Evolutionary conservation across 2,888 invertebrate species (phyloP).

Genomic region (Noctuana brunneofusca): DNA sequence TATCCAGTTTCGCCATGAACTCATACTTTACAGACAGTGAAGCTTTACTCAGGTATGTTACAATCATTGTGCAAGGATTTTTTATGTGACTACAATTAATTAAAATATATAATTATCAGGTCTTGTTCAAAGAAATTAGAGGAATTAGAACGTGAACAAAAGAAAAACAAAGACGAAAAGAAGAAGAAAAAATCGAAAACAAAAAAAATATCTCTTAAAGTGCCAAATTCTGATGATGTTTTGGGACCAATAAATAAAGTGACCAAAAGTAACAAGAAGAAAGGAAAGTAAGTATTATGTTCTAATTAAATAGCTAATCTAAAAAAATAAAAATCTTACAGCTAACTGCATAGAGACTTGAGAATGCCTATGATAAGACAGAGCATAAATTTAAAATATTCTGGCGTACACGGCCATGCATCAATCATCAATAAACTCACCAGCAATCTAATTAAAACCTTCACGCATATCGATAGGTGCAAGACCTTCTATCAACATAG

Average conservation of each 20-base stretch:
- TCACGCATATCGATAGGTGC: too few relatives aligned
- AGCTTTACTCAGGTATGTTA: constrained; percentile 78
- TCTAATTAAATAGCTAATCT: background rate
- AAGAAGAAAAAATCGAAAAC: constrained; percentile 75
- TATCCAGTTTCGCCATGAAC: constrained; percentile 81
- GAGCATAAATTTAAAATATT: too few relatives aligned
- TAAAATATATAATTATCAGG: constrained; percentile 56
- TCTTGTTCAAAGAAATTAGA: constrained; percentile 86
- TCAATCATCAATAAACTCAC: too few relatives aligned
- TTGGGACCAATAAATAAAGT: constrained; percentile 66
- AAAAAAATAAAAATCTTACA: too few relatives aligned
- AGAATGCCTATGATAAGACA: too few relatives aligned
- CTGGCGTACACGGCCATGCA: too few relatives aligned
- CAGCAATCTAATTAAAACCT: too few relatives aligned
- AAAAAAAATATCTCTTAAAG: constrained; percentile 71
- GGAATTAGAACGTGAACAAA: constrained; percentile 71
- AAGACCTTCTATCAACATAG: too few relatives aligned
- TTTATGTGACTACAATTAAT: background rate
- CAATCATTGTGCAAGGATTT: constrained; percentile 1
- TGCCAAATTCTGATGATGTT: constrained; percentile 69
- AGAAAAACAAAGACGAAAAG: constrained; percentile 69
- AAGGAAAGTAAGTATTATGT: constrained; percentile 72
- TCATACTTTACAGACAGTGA: constrained; percentile 82
- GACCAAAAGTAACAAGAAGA: constrained; percentile 72
- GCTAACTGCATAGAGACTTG: too few relatives aligned